Percentiles rank a stretch among this genome's conserved stretches.
These are phyloP conservation scores for Apamea anceps DNA, from an alignment of 2,888 invertebrate species.

Conservation along the genomic window DNA sequence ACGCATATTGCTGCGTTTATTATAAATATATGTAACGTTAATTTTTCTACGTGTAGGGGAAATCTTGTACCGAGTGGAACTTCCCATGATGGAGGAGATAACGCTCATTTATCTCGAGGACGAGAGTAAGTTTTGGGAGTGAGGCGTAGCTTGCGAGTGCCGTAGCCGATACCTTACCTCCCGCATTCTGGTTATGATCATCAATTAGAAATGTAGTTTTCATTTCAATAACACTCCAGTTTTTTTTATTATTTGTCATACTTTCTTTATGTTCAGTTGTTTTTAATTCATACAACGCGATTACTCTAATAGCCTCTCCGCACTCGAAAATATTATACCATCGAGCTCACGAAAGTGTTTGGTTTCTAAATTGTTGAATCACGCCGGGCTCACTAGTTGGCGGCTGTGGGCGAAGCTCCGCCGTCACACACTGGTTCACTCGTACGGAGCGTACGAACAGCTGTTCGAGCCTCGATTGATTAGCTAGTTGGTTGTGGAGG, in stretches of 20 bases:
- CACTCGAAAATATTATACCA: slow-evolving; percentile 83
- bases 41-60: slow-evolving; percentile 93
- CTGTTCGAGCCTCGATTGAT: slow-evolving; percentile 33
- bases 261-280: slow-evolving; percentile 85
- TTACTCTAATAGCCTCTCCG: slow-evolving; percentile 86
- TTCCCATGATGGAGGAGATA: slow-evolving; percentile 98
- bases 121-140: slow-evolving; percentile 93
- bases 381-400: slow-evolving; percentile 69
- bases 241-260: slow-evolving; percentile 86
- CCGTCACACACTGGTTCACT: slow-evolving; percentile 39
- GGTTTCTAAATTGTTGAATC: slow-evolving; percentile 73
- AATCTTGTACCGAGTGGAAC: slow-evolving; percentile 98
- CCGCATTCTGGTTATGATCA: slow-evolving; percentile 91
- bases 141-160: slow-evolving; percentile 93
- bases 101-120: slow-evolving; percentile 98
- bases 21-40: slow-evolving; percentile 88
- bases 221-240: slow-evolving; percentile 90
- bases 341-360: slow-evolving; percentile 83
- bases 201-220: slow-evolving; percentile 90
- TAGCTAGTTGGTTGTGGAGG: slow-evolving; percentile 57
- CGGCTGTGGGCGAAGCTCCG: slow-evolving; percentile 48
- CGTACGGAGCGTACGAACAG: slow-evolving; percentile 31
- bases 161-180: slow-evolving; percentile 90
- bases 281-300: slow-evolving; percentile 87
- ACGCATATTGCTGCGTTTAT: slow-evolving; percentile 72